phyloP scores from a whole-genome alignment of 2,113 vertebrate species.

The Aphelocoma coerulescens region DNA sequence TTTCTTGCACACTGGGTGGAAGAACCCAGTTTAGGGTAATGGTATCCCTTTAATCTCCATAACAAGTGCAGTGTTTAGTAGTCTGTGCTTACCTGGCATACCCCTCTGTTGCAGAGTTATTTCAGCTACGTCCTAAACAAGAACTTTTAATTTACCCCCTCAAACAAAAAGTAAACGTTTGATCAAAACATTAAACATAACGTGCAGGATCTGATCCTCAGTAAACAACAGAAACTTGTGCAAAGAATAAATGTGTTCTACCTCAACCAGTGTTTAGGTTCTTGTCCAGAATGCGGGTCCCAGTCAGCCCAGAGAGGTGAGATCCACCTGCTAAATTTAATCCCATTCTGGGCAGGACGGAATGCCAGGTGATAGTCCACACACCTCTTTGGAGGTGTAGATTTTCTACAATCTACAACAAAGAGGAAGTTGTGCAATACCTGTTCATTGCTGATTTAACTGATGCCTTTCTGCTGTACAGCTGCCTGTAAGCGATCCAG shows the following conservation, averaged over 20 bases:
- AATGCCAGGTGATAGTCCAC: background rate
- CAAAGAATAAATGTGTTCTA: background rate
- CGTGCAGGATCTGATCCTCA: background rate
- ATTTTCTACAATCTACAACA: background rate
- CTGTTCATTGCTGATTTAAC: background rate
- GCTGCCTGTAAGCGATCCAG: background rate
- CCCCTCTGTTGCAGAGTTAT: background rate
- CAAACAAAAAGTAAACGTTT: background rate
- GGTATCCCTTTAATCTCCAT: background rate
- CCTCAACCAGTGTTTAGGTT: background rate
- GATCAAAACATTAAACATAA: background rate
- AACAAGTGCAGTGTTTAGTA: background rate
- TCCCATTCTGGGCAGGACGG: background rate
- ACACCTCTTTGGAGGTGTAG: too few relatives aligned
- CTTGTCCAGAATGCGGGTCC: background rate
- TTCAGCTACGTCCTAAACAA: background rate
- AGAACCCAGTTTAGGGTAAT: background rate
- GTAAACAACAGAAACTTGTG: background rate
- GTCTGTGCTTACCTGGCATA: background rate
- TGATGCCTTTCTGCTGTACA: background rate
- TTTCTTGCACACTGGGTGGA: too few relatives aligned
- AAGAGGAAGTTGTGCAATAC: background rate
- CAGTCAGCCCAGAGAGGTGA: background rate
- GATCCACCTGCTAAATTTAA: background rate
- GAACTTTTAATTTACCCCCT: background rate